Evolutionary conservation across 2,888 invertebrate species (phyloP).

Genomic region (Chrysopilus asiliformis): DNA sequence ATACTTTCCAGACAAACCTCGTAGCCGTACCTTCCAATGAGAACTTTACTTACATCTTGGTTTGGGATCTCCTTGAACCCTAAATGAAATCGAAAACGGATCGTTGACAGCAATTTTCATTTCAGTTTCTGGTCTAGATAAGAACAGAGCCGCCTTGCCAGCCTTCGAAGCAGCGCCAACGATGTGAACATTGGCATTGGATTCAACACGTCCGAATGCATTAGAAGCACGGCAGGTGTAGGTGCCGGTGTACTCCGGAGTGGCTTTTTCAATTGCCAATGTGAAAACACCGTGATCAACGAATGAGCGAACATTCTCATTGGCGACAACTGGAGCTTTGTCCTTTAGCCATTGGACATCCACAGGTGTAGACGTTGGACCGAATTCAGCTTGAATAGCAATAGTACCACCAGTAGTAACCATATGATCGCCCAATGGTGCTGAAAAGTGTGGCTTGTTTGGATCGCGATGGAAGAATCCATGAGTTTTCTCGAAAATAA

Average conservation of each 20-base stretch:
- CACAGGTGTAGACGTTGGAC: constrained; percentile 52
- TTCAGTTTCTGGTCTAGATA: constrained; percentile 64
- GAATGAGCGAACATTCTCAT: constrained; percentile 52
- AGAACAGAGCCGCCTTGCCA: constrained; percentile 65
- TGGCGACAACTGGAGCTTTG: constrained; percentile 43
- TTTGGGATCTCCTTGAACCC: constrained; percentile 70
- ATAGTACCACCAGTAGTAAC: constrained; percentile 66
- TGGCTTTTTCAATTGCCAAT: constrained; percentile 56
- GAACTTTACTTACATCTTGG: constrained; percentile 53
- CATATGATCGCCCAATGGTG: constrained; percentile 53
- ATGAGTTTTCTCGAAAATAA: constrained; percentile 35
- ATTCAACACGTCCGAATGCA: constrained; percentile 57
- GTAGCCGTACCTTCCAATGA: too few relatives aligned
- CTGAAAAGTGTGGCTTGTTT: constrained; percentile 55
- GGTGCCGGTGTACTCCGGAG: constrained; percentile 57
- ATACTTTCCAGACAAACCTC: too few relatives aligned
- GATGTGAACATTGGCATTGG: constrained; percentile 58
- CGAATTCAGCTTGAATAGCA: constrained; percentile 61
- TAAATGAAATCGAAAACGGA: constrained; percentile 70
- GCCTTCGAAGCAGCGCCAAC: constrained; percentile 43
- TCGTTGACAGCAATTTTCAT: constrained; percentile 63
- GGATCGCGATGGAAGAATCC: constrained; percentile 38
- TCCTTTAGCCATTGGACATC: constrained; percentile 66
- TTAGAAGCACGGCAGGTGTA: constrained; percentile 68
- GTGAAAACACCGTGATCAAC: constrained; percentile 57